Percentiles rank a stretch among this genome's conserved stretches.
Conservation (phyloP, 2,797 vertebrate species). For the Liparis tanakae region DNA sequence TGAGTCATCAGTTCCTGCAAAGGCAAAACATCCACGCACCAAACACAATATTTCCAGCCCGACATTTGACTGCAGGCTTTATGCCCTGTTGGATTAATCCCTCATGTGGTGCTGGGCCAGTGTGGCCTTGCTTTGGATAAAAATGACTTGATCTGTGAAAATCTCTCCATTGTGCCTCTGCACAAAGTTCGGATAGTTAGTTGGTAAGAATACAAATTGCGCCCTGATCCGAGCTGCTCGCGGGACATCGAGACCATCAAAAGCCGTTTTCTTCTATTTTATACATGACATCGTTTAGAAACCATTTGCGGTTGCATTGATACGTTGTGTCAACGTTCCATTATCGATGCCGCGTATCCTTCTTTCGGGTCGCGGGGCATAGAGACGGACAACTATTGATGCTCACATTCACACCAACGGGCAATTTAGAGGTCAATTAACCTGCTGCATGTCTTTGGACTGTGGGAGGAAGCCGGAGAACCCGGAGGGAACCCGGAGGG, state of each 20-base stretch:
- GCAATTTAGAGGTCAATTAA: too few species aligned
- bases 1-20: slow-evolving; percentile 35
- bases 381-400: too few species aligned
- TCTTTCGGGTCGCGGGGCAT: too few species aligned
- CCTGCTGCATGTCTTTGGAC: too few species aligned
- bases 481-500: too few species aligned
- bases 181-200: slow-evolving; percentile 7
- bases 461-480: too few species aligned
- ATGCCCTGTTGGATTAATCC: slow-evolving; percentile 22
- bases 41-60: slow-evolving; percentile 29
- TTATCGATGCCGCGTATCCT: too few species aligned
- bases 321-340: not conserved
- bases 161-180: not conserved
- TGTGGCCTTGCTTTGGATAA: slow-evolving; percentile 27
- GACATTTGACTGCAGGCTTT: slow-evolving; percentile 26
- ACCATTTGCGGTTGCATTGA: not conserved
- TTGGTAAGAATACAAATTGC: not conserved
- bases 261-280: not conserved
- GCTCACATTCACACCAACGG: too few species aligned
- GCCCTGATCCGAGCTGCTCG: not conserved
- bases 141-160: slow-evolving; percentile 17
- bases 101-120: slow-evolving; percentile 17
- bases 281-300: not conserved
- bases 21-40: slow-evolving; percentile 26
- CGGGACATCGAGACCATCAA: not conserved